phyloP scores from a whole-genome alignment of 1,140 invertebrate genomes.

The Holcopasites calliopsidis region DNA sequence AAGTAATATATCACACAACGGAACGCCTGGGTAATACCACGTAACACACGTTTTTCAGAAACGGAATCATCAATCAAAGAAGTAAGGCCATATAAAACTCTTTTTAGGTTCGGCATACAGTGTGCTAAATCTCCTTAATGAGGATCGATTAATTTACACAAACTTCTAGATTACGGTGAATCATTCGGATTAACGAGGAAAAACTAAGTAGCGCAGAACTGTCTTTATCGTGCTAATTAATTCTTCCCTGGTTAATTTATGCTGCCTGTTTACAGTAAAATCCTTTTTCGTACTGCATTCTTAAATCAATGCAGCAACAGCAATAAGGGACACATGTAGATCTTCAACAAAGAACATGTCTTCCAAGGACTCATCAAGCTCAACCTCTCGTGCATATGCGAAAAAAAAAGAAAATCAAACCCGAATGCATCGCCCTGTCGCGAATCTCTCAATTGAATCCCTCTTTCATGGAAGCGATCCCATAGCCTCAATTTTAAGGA shows the following conservation, averaged over 20 bases:
- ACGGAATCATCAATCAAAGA: neutral
- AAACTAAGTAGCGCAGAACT: neutral
- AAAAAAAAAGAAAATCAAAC: neutral
- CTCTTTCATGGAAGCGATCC: too few relatives aligned
- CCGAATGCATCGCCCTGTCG: neutral
- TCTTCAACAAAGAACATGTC: too few relatives aligned
- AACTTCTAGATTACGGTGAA: neutral
- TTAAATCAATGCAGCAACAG: too few relatives aligned
- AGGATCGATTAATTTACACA: neutral
- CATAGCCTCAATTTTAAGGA: too few relatives aligned
- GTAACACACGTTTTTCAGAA: constrained; percentile 21
- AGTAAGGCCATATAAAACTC: neutral
- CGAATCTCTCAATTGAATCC: neutral
- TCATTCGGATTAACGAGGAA: neutral
- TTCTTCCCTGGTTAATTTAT: neutral
- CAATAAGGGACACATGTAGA: neutral
- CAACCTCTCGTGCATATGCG: neutral
- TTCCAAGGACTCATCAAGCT: neutral
- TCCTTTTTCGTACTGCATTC: too few relatives aligned
- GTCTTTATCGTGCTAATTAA: neutral
- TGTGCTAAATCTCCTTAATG: neutral
- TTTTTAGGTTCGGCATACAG: neutral
- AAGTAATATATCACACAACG: constrained; percentile 35
- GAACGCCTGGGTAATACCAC: neutral
- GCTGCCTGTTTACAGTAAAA: neutral